Percentiles rank a stretch among this genome's conserved stretches.
Evolutionary conservation across 92 coral and sea anemone species (phyloP).

Genomic region (Ricordea florida): DNA sequence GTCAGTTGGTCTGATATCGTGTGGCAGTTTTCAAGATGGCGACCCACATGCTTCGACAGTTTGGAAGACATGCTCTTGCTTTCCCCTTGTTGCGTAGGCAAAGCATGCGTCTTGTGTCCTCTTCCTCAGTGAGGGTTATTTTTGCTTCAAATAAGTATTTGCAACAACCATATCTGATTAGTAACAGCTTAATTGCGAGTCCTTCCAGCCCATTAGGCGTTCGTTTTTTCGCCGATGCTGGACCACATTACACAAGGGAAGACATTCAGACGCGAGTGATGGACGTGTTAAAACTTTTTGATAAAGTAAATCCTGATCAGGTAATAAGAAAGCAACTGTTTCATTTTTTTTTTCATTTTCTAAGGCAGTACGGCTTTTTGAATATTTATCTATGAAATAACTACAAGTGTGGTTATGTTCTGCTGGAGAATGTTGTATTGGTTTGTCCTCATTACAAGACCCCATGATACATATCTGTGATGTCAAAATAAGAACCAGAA

Average conservation of each 20-base stretch:
- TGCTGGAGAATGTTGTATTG: too few relatives aligned
- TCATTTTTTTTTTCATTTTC: background rate
- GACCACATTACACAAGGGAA: conserved; percentile 62
- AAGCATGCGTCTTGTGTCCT: conserved; percentile 69
- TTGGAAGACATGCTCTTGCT: conserved; percentile 59
- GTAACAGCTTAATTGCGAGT: conserved; percentile 33
- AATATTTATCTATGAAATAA: too few relatives aligned
- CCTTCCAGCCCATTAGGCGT: conserved; percentile 49
- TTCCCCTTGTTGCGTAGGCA: conserved; percentile 68
- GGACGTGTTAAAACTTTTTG: conserved; percentile 94
- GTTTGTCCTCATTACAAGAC: too few relatives aligned
- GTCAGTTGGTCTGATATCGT: background rate
- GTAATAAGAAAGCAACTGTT: conserved; percentile 18
- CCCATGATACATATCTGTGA: too few relatives aligned
- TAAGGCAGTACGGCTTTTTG: too few relatives aligned
- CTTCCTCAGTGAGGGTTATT: conserved; percentile 64
- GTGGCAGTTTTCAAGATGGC: conserved; percentile 98
- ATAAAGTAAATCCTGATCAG: conserved; percentile 93
- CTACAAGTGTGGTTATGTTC: too few relatives aligned
- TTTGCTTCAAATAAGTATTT: conserved; percentile 64
- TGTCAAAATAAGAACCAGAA: too few relatives aligned
- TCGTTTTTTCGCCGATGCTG: conserved; percentile 78
- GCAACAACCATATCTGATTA: conserved; percentile 68
- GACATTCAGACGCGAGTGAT: conserved; percentile 89
- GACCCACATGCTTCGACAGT: conserved; percentile 88